Conservation (phyloP, 2,113 vertebrate species). For the Saguinus imperator region DNA sequence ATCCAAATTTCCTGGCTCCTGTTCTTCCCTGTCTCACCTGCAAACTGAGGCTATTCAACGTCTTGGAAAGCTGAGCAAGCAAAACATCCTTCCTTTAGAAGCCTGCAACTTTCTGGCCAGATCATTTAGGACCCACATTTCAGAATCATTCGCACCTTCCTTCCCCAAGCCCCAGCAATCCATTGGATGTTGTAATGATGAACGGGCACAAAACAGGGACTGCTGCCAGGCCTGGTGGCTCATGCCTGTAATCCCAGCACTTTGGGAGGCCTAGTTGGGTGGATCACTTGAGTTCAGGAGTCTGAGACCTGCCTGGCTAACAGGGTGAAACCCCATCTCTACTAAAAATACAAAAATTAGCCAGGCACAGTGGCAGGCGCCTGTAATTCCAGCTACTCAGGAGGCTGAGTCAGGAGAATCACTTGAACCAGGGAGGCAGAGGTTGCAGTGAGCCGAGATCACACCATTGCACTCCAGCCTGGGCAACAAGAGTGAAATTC, state of each 20-base stretch:
- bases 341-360: too few relatives aligned
- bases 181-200: rapidly evolving
- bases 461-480: too few relatives aligned
- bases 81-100: background rate
- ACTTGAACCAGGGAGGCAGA: too few relatives aligned
- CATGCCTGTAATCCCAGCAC: too few relatives aligned
- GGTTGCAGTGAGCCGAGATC: too few relatives aligned
- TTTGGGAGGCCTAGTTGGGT: too few relatives aligned
- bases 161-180: background rate
- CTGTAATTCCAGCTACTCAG: too few relatives aligned
- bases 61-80: background rate
- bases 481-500: too few relatives aligned
- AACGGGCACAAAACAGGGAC: background rate
- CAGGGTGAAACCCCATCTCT: too few relatives aligned
- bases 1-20: background rate
- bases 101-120: background rate
- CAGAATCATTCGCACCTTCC: background rate
- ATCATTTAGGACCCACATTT: background rate
- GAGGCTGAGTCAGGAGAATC: background rate
- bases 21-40: background rate
- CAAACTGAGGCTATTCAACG: background rate
- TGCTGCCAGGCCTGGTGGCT: background rate
- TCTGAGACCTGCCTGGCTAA: too few relatives aligned
- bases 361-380: too few relatives aligned
- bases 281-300: too few relatives aligned